Conservation (phyloP, 2,888 invertebrate species). For the Clostera curtula region DNA sequence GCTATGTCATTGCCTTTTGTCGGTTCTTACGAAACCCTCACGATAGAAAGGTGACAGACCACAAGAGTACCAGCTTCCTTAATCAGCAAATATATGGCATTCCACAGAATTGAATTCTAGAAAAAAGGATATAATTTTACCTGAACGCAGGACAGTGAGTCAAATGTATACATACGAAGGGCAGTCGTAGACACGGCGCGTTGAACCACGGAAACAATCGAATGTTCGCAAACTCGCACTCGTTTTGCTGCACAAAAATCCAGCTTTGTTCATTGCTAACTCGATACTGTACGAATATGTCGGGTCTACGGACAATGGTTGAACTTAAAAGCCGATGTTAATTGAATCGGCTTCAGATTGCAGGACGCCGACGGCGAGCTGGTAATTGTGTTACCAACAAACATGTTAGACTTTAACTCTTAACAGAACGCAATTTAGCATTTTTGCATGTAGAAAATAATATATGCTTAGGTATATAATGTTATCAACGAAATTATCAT, state of each 20-base stretch:
- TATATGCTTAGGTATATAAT: too few relatives aligned
- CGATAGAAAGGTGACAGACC: too few relatives aligned
- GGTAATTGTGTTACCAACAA: slow-evolving; percentile 63
- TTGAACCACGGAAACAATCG: slow-evolving; percentile 30
- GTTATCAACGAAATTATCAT: too few relatives aligned
- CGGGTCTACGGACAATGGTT: slow-evolving; percentile 32
- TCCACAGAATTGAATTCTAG: too few relatives aligned
- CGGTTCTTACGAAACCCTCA: too few relatives aligned
- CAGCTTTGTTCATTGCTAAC: too few relatives aligned
- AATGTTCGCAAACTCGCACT: slow-evolving; percentile 24
- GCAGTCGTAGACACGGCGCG: slow-evolving; percentile 17
- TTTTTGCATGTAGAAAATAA: too few relatives aligned
- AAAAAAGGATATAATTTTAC: too few relatives aligned
- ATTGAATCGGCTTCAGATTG: slow-evolving; percentile 69
- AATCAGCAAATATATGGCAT: too few relatives aligned
- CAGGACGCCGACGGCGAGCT: slow-evolving; percentile 46
- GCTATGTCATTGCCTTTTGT: too few relatives aligned
- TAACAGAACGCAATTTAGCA: slow-evolving; percentile 36
- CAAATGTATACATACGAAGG: slow-evolving; percentile 9
- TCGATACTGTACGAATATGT: slow-evolving; percentile 5
- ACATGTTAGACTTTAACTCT: slow-evolving; percentile 41
- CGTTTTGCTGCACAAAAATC: slow-evolving; percentile 9
- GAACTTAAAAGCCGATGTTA: slow-evolving; percentile 65
- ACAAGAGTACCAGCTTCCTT: too few relatives aligned
- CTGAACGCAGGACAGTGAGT: too few relatives aligned